Conservation (phyloP, 2,888 invertebrate species). For the Theretra japonica region DNA sequence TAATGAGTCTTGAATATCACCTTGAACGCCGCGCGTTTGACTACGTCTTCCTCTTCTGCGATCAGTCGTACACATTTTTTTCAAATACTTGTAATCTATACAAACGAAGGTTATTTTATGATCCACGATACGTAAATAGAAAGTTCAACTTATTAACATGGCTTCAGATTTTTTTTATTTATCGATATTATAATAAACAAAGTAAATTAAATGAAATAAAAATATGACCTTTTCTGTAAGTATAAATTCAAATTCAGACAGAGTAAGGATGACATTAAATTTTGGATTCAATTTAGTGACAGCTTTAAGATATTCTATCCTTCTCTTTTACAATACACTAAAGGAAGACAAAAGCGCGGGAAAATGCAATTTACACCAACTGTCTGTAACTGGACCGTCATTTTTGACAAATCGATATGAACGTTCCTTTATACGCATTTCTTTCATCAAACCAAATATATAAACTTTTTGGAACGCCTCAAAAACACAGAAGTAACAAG, state of each 20-base stretch:
- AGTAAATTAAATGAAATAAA: not conserved
- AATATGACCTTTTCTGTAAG: not conserved
- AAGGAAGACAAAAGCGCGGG: not conserved
- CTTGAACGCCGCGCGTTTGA: constrained; percentile 53
- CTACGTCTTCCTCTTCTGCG: constrained; percentile 49
- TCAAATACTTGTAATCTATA: constrained; percentile 27
- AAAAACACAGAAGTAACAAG: too few species aligned
- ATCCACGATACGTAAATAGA: not conserved
- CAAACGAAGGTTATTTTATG: constrained; percentile 20
- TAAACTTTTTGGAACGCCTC: not conserved
- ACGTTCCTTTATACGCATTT: not conserved
- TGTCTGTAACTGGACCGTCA: not conserved
- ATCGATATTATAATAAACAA: not conserved
- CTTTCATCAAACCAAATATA: not conserved
- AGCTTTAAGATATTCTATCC: not conserved
- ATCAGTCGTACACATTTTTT: constrained; percentile 57
- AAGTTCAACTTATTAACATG: not conserved
- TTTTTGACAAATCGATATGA: not conserved
- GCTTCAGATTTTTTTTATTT: not conserved
- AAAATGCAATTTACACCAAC: not conserved
- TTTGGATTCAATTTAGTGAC: not conserved
- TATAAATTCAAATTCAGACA: constrained; percentile 15
- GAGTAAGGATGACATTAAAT: not conserved
- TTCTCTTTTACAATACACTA: not conserved
- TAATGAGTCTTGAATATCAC: constrained; percentile 75